Percentiles rank a stretch among this genome's conserved stretches.
Conservation (phyloP, 2,888 invertebrate species). For the Notodonta ziczac region DNA sequence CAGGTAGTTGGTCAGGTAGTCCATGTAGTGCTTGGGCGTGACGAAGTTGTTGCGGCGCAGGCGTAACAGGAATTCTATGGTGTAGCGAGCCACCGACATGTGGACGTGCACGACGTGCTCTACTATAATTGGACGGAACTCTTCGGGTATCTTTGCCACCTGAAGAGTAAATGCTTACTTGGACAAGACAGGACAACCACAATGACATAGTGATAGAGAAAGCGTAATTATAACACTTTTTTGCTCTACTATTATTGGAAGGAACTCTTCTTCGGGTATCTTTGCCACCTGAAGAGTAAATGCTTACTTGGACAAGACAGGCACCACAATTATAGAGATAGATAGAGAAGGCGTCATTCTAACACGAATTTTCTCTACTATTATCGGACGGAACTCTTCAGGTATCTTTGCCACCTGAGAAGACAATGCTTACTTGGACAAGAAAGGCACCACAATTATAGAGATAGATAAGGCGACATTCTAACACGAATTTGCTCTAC, state of each 20-base stretch:
- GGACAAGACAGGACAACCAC: too few species aligned
- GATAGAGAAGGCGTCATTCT: too few species aligned
- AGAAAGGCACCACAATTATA: too few species aligned
- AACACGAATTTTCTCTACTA: too few species aligned
- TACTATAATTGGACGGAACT: slow-evolving; percentile 88
- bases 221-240: too few species aligned
- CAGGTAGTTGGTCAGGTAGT: slow-evolving; percentile 92
- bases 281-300: slow-evolving; percentile 79
- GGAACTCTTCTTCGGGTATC: slow-evolving; percentile 86
- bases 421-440: too few species aligned
- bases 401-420: slow-evolving; percentile 80
- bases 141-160: slow-evolving; percentile 88
- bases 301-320: background rate
- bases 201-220: too few species aligned
- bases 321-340: too few species aligned
- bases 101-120: slow-evolving; percentile 95
- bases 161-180: slow-evolving; percentile 43
- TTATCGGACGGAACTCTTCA: slow-evolving; percentile 33
- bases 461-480: too few species aligned
- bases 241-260: too few species aligned
- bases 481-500: too few species aligned
- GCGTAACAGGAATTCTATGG: slow-evolving; percentile 88
- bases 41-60: slow-evolving; percentile 93
- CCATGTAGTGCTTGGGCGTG: slow-evolving; percentile 96
- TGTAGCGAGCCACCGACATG: slow-evolving; percentile 88